These are phyloP conservation scores for Cirrhinus mrigala DNA, from an alignment of 2,797 vertebrate genomes.

Conservation along the genomic window DNA sequence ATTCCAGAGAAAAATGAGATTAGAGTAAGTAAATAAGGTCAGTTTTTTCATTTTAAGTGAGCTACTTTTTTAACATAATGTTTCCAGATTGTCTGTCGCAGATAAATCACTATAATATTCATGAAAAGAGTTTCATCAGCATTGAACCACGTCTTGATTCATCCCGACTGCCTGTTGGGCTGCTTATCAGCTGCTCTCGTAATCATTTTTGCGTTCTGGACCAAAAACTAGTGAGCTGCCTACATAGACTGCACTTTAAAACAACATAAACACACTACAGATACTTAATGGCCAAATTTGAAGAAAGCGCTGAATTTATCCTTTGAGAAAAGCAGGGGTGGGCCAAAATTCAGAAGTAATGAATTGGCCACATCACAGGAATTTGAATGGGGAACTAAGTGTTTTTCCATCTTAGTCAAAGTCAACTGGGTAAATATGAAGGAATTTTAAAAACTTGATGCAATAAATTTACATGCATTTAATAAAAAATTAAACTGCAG, in stretches of 20 bases:
- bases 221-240: not conserved
- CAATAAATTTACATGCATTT: not conserved
- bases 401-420: not conserved
- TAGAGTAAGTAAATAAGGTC: not conserved
- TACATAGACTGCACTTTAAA: conserved; percentile 5
- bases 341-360: not conserved
- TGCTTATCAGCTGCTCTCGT: not conserved
- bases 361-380: not conserved
- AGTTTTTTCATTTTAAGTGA: not conserved
- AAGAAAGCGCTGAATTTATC: not conserved
- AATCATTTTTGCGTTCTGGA: not conserved
- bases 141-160: not conserved
- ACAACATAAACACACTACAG: not conserved
- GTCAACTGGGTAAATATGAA: not conserved
- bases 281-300: not conserved
- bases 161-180: not conserved
- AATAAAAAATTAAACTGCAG: not conserved
- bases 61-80: not conserved
- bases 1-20: not conserved
- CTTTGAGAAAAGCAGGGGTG: not conserved
- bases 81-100: not conserved
- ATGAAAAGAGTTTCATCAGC: not conserved
- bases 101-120: not conserved
- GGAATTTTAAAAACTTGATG: no score
- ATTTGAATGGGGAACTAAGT: not conserved